Evolutionary conservation across 2,113 vertebrate species (phyloP), one percentile per base, ranked within the genome.

Genomic region (Neodon shergylaensis): DNA sequence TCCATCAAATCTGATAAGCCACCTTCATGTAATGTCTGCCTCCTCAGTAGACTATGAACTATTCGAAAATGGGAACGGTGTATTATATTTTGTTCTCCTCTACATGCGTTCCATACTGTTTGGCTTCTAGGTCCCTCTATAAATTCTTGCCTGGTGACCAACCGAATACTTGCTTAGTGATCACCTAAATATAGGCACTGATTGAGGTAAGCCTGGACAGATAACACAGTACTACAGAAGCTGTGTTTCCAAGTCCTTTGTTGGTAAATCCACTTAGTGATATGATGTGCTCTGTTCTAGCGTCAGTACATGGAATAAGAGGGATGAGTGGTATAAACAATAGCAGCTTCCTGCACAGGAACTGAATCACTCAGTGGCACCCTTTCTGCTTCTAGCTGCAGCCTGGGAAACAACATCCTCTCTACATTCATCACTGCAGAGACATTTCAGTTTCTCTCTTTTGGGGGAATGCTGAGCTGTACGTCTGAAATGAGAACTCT

Each of bases 141-240:
- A 94, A 94, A 94, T 95, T 68, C 39, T 87, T 93, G 28, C 47
- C 73, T 82, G 1, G 44, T 94, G 79, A 84, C 70, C 42, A 94
- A 72, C 39, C 74, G 93, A 94, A 88, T 95, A 9, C 47, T 89
- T 88, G 19, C 42, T 83, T 87, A 1, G 31, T 92, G 76, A 88
- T 74, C 42, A 94, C 63, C 42, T 90, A 95, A 94, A 88, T 96
- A 22, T 76, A 90, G 44, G 36, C 66, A 78, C 68, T 92, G 91
- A 74, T 83, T 90, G 65, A 92, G 4, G 70, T 47, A 95, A 74
- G 16, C 26, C 31, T 94, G 22, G 10, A 87, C 11, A 42, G 42
- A 93, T 81, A 39, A 66, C 28, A 39, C 14, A 14, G 17, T 72
- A 73, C n/a, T 81, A 70, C 39, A 81, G 49, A 96, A 88, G 54